Evolutionary conservation across 2,888 invertebrate genomes (phyloP), one percentile per base, ranked within the genome.

Genomic region (Yponomeuta evonymella): DNA sequence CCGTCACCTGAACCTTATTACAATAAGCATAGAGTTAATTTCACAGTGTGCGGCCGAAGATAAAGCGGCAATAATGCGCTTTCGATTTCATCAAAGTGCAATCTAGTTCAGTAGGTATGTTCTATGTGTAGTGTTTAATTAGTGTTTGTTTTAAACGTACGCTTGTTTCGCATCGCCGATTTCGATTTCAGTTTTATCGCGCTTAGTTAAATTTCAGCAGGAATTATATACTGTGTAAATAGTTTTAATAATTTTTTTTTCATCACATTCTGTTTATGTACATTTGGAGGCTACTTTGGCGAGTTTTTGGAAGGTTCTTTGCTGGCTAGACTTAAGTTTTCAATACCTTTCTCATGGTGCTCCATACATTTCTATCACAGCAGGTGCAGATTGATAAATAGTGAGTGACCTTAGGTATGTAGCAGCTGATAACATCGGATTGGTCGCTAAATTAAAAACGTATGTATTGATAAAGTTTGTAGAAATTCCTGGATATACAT

Each of bases 81-180:
- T 58, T 58, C 51, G 51, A 58, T 58, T 58, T 58, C 51, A 58
- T 58, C 51, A 58, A 58, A 58, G 51, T 58, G 51, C 51, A 58
- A 15, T 15, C 51, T 58, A 58, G 51, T 58, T 58, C 51, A 58
- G 51, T 58, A 58, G 12, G 51, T 58, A 12, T 58, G 12, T 58
- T 58, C 51, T 58, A 58, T 15, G 51, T 15, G 51, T 58, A 58
- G 51, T 58, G 51, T 58, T 58, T 58, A 58, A 15, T 58, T 58
- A 58, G 51, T 58, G 15, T 58, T 58, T 58, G 51, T 43, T 43
- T 43, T 43, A 6, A 43, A 43, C 43, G 43, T 58, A 58, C 65
- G 43, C 6, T 67, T 43, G 48, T 15, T 10, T n/a, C 36, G 48
- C 43, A 48, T 23, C 36, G 33, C n/a, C 43, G 15, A 36, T 36